Evolutionary conservation across 2,888 invertebrate genomes (phyloP).

Genomic region (Acrocera orbiculus): DNA sequence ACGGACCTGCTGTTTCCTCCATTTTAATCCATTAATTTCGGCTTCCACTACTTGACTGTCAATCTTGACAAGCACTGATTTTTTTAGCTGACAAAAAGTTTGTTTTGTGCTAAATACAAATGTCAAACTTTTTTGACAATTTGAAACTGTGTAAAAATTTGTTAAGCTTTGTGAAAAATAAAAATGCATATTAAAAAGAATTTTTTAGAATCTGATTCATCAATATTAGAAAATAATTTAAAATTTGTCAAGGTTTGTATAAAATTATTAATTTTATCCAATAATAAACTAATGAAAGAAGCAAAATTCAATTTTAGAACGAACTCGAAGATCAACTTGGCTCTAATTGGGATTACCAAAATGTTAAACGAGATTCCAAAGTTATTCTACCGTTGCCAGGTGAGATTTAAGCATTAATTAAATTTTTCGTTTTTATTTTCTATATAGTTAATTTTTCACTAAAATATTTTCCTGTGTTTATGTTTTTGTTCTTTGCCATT

Average conservation of each 20-base stretch:
- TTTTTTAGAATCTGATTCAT: constrained; percentile 42
- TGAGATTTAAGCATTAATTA: constrained; percentile 21
- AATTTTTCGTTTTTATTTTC: no score
- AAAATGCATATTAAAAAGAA: constrained; percentile 27
- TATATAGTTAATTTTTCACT: no score
- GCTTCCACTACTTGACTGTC: no score
- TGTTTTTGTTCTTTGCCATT: no score
- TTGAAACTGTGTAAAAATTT: no score
- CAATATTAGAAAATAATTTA: constrained; percentile 40
- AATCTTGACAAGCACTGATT: no score
- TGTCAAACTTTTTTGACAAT: no score
- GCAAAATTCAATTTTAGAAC: constrained; percentile 28
- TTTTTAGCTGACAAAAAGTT: no score
- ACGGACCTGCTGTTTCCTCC: constrained; percentile 33
- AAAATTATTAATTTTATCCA: neutral
- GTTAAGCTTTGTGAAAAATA: no score
- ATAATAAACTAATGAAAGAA: neutral
- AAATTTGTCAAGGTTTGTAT: constrained; percentile 28
- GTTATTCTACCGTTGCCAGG: constrained; percentile 51
- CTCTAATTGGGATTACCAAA: constrained; percentile 29
- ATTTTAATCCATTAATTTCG: constrained; percentile 15
- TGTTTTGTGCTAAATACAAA: no score
- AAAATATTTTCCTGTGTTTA: no score
- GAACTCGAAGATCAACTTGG: constrained; percentile 42
- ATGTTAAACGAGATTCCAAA: constrained; percentile 33